Evolutionary conservation across 2,113 vertebrate species (phyloP), one percentile per base, ranked within the genome.

Genomic region (Tychaedon coryphoeus): DNA sequence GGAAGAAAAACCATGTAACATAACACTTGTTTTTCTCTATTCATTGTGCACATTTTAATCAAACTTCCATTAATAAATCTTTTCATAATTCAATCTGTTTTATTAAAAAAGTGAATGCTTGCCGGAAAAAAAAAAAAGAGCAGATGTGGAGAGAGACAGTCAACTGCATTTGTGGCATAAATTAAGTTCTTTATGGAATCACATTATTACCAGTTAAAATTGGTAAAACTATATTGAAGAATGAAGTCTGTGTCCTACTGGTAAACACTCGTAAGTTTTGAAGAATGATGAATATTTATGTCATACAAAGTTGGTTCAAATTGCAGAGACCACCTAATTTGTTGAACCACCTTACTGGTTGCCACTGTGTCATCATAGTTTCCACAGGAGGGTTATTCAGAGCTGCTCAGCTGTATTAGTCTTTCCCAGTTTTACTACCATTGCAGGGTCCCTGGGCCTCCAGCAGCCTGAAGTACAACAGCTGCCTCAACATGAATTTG

Each of bases 401-500:
- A 89, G 33, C 86, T 87, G 78, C 48, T 81, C 85, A 62, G 73
- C 87, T 93, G 58, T 88, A 81, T 92, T 93, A 96, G 84, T 91
- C 74, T 95, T 81, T 91, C 61, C 38, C 42, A 74, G 14, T 89
- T 97, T 92, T 96, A 79, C 89, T 90, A 47, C 61, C 90, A 87
- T 83, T 58, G 77, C 45, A 56, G 51, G 64, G 69, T 95, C 71
- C 57, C 87, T 75, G 91, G 75, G 80, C 95, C 91, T 86, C 77
- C 92, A 95, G 89, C 83, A 89, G n/a, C 67, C 91, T 88, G 25
- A 90, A 67, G 33, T 60, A 45, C 31, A 56, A 58, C 91, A 90
- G 81, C 84, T 97, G 64, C 75, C 86, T 95, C 53, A 91, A 66
- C 77, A 73, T 94, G 58, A 85, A 74, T 79, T 95, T 97, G 86